A percentile compares a stretch with the other conserved stretches of the same genome.
Evolutionary conservation across 1,140 invertebrate species (phyloP).

Genomic region (Leptopilina boulardi): DNA sequence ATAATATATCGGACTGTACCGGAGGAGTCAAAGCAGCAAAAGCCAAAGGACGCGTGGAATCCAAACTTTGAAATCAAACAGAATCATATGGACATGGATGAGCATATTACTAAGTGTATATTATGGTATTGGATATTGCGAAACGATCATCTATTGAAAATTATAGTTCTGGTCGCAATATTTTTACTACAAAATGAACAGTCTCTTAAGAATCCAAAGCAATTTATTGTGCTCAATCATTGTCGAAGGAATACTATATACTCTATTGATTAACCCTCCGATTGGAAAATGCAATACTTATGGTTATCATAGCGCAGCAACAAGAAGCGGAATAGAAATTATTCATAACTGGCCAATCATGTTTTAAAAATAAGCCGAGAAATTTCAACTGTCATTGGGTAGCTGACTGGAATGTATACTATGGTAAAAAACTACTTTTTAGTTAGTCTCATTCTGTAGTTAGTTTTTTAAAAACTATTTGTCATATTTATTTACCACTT

Average conservation of each 20-base stretch:
- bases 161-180: constrained; percentile 2
- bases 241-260: background rate
- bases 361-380: too few relatives aligned
- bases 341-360: background rate
- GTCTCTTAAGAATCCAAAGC: background rate
- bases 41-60: constrained; percentile 23
- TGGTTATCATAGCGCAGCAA: background rate
- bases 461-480: too few relatives aligned
- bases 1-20: background rate
- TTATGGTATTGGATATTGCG: background rate
- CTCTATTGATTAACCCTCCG: background rate
- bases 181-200: constrained; percentile 15
- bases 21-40: background rate
- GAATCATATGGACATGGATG: constrained; percentile 19
- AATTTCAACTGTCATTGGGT: too few relatives aligned
- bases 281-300: background rate
- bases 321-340: background rate
- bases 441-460: too few relatives aligned
- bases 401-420: too few relatives aligned
- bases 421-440: too few relatives aligned
- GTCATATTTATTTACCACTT: too few relatives aligned
- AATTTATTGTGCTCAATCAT: background rate
- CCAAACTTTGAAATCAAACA: constrained; percentile 7
- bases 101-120: background rate
- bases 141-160: constrained; percentile 20